Base-by-base conservation (phyloP, 2,888 invertebrate species). In the Leptinotarsa rubiginosa region DNA sequence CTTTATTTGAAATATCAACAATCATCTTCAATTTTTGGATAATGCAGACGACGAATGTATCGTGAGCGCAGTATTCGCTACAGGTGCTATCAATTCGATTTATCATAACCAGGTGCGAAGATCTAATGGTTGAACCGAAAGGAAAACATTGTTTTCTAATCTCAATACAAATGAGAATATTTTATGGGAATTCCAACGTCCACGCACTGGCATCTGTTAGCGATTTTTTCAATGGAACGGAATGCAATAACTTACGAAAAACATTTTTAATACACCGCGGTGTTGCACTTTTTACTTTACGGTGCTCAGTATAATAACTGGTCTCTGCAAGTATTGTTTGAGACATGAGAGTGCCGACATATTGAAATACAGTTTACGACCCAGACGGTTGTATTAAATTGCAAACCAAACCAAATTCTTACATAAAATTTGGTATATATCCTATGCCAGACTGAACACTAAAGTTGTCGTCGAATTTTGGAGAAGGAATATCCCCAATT, bases 351-450 rank as follows among this genome's bases (percentile, higher is more conserved):
- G 71, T 50, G 69, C 75, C 75, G 75, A 72, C 72, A 72, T 75
- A 73, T 75, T 75, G 75, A 75, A 72, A 72, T 75, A 20, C 75
- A 69, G 72, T 75, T 75, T 75, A 75, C 72, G 72, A 72, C 67
- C 75, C 75, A 72, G 75, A 75, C 75, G 56, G 52, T 41, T 22
- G 52, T 56, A 69, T 69, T 69, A 69, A 69, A 69, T 69, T 69
- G 69, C 69, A 54, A 69, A 69, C 69, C 56, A 56, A 69, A 69
- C 69, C 31, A 69, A 69, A 56, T 69, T 69, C 69, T 69, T 69
- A 31, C 69, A 69, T 56, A 69, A 56, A 69, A 56, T 69, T 69
- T 56, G n/a, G 20, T 50, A 13, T 20, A 31, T 15, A 56, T 41
- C 56, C 69, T 20, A 52, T 25, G 52, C 54, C 25, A 68, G 50